These are phyloP conservation scores for Clarias gariepinus DNA, from an alignment of 2,113 vertebrate genomes.

Conservation along the genomic window DNA sequence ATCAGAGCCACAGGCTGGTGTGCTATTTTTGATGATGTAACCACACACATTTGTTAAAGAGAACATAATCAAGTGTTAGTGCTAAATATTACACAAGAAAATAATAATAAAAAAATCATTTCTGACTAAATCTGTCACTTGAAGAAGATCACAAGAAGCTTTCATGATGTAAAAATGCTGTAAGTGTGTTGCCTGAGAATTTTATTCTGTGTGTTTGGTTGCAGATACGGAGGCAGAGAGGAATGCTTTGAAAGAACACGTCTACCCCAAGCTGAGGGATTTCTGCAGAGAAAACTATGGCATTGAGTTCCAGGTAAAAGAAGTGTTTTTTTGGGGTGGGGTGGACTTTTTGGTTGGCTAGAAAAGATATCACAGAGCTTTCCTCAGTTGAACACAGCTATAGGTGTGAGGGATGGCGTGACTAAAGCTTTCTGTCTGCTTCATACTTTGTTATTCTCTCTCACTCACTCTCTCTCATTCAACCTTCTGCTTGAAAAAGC, in stretches of 20 bases:
- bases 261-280: conserved; percentile 96
- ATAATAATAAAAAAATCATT: not conserved
- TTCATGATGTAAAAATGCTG: not conserved
- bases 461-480: not conserved
- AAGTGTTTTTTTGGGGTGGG: not conserved
- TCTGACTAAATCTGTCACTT: not conserved
- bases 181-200: not conserved
- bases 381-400: not conserved
- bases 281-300: conserved; percentile 99
- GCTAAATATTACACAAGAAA: not conserved
- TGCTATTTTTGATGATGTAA: conserved; percentile 11
- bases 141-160: not conserved
- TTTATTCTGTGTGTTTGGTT: conserved; percentile 47
- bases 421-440: not conserved
- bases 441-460: not conserved
- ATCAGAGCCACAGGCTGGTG: conserved; percentile 16
- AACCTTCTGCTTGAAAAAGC: conserved; percentile 47
- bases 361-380: not conserved
- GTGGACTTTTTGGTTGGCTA: not conserved
- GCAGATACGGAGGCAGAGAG: conserved; percentile 96
- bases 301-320: conserved; percentile 95
- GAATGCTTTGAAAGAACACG: conserved; percentile 89
- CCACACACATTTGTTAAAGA: conserved; percentile 16
- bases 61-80: not conserved
- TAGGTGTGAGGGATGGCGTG: conserved; percentile 6